These are phyloP conservation scores for Caenorhabditis becei DNA, from an alignment of 2,888 invertebrate species.

Conservation along the genomic window DNA sequence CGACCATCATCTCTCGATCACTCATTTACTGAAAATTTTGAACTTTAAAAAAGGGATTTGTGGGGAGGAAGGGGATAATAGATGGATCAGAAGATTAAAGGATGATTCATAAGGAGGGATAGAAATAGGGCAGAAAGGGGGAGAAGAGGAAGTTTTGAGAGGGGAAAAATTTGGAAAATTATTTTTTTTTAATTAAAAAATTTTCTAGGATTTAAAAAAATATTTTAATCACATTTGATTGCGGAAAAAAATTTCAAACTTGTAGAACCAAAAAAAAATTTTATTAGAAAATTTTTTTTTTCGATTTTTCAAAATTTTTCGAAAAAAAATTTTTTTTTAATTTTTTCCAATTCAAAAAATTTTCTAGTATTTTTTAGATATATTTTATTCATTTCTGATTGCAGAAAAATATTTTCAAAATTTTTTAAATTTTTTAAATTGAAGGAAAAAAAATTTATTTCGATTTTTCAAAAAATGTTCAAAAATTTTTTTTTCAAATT, in stretches of 20 bases:
- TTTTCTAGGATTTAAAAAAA: too few species aligned
- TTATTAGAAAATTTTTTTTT: not conserved
- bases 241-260: too few species aligned
- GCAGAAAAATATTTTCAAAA: not conserved
- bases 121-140: not conserved
- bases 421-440: constrained; percentile 6
- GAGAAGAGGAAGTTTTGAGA: not conserved
- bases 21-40: constrained; percentile 51
- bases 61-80: not conserved
- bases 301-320: not conserved
- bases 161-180: too few species aligned
- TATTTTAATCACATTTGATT: too few species aligned
- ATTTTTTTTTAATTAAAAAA: too few species aligned
- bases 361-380: too few species aligned
- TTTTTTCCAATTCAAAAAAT: too few species aligned
- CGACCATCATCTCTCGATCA: constrained; percentile 62
- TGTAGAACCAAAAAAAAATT: not conserved
- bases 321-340: not conserved
- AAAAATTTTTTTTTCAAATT: constrained; percentile 1
- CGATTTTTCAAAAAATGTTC: too few species aligned
- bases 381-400: too few species aligned
- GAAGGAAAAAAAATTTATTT: not conserved
- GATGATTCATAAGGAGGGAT: constrained; percentile 5
- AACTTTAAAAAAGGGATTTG: not conserved
- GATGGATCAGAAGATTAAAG: constrained; percentile 2